Evolutionary conservation across 2,113 vertebrate species (phyloP).

Genomic region (Helogale parvula): DNA sequence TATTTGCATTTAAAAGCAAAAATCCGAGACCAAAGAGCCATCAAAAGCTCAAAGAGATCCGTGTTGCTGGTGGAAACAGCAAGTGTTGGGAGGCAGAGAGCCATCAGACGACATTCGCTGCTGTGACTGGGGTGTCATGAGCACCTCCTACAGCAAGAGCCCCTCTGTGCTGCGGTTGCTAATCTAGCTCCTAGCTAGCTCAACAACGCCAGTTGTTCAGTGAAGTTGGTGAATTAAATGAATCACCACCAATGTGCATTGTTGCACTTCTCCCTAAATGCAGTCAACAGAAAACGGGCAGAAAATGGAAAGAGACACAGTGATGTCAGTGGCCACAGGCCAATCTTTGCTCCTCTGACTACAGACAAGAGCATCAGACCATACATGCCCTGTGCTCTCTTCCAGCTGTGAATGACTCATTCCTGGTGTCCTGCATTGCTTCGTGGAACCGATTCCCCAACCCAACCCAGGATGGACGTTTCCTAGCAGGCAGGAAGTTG

Average conservation of each 20-base stretch:
- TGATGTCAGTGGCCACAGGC: background rate
- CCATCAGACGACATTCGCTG: background rate
- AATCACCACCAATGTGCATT: background rate
- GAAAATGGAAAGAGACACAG: background rate
- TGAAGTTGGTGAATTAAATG: background rate
- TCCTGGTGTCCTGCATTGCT: fast-evolving
- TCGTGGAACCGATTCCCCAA: fast-evolving
- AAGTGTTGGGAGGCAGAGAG: background rate
- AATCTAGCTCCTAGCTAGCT: background rate
- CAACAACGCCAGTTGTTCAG: background rate
- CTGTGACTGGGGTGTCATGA: background rate
- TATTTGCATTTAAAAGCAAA: background rate
- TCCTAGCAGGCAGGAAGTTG: background rate
- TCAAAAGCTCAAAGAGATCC: background rate
- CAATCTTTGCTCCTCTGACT: background rate
- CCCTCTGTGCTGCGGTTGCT: background rate
- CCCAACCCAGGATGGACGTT: fast-evolving
- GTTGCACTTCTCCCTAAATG: background rate
- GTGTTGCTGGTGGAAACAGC: background rate
- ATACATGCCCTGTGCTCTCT: fast-evolving
- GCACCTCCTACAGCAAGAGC: background rate
- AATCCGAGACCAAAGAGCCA: background rate
- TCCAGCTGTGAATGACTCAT: background rate
- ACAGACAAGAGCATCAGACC: background rate
- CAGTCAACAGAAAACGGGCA: background rate